These are phyloP conservation scores for Clarias macrocephalus DNA, from an alignment of 2,113 vertebrate genomes.

Conservation along the genomic window DNA sequence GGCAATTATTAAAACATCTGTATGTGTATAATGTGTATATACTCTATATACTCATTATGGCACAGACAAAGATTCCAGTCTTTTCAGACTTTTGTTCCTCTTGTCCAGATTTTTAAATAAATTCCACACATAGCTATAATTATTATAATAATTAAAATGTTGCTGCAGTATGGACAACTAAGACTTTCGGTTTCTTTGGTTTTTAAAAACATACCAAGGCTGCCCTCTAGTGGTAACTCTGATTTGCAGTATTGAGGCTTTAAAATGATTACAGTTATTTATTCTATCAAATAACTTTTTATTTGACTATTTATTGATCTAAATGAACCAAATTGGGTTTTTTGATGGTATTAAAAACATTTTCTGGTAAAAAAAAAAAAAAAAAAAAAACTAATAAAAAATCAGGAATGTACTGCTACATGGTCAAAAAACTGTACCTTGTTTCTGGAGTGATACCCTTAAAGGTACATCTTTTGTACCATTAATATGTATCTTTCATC, in stretches of 20 bases:
- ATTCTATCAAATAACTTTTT: not conserved
- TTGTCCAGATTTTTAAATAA: not conserved
- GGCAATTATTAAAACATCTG: no score
- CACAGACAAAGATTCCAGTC: no score
- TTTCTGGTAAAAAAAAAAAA: not conserved
- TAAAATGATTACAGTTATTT: not conserved
- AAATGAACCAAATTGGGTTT: not conserved
- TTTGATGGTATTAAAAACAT: not conserved
- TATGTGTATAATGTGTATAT: no score
- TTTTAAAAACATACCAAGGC: constrained; percentile 11
- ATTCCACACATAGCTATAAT: not conserved
- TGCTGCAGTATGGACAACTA: not conserved
- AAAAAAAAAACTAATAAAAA: no score
- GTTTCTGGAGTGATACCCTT: not conserved
- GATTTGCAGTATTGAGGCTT: not conserved
- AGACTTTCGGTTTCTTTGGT: not conserved
- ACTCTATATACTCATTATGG: no score
- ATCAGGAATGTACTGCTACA: not conserved
- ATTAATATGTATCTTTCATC: not conserved
- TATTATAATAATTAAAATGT: no score
- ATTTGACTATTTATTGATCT: no score
- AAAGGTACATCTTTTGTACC: not conserved
- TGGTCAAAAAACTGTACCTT: not conserved
- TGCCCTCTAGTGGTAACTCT: constrained; percentile 40
- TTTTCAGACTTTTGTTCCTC: not conserved